Conservation (phyloP, 2,113 vertebrate genomes). For the Catharus bicknelli region DNA sequence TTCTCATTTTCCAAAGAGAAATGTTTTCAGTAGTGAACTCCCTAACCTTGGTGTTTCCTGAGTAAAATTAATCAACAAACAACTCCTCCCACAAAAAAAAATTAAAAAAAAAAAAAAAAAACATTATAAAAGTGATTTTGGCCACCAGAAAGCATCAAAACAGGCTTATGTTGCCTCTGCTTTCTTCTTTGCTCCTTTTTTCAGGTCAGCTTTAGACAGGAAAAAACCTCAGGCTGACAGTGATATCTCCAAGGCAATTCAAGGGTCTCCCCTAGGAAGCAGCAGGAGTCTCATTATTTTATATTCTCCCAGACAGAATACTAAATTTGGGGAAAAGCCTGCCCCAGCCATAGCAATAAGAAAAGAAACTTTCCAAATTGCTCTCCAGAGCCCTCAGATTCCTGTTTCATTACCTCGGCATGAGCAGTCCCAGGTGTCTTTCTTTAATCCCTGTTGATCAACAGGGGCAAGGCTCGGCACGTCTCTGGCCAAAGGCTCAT, state of each 20-base stretch:
- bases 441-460: constrained; percentile 51
- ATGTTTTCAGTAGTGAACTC: background rate
- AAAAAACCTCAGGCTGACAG: constrained; percentile 1
- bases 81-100: background rate
- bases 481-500: constrained; percentile 18
- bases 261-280: constrained; percentile 3
- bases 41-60: background rate
- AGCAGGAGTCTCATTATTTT: constrained; percentile 53
- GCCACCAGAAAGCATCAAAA: background rate
- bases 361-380: constrained; percentile 42
- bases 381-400: background rate
- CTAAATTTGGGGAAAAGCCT: constrained; percentile 43
- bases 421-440: constrained; percentile 2
- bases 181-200: constrained; percentile 3
- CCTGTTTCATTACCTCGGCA: constrained; percentile 31
- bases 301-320: constrained; percentile 45
- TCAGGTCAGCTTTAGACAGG: constrained; percentile 20
- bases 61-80: background rate
- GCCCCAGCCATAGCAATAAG: background rate
- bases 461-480: background rate
- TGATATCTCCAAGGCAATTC: constrained; percentile 40
- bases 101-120: background rate
- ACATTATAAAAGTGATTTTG: background rate
- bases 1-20: background rate
- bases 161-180: background rate